Evolutionary conservation across 2,888 invertebrate species (phyloP).

Genomic region (Eupithecia inturbata): DNA sequence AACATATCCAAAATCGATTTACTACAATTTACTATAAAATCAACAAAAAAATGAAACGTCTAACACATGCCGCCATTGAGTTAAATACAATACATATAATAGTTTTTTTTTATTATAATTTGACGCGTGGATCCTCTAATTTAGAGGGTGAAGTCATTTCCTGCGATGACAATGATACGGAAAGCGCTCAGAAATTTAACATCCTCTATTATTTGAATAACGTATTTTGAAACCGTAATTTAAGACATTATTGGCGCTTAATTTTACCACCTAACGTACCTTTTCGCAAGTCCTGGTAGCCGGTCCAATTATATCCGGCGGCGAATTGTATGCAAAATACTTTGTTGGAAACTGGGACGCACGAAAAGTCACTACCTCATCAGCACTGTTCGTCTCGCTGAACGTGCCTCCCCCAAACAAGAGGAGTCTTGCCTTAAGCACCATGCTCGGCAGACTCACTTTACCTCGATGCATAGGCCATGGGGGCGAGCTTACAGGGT

Average conservation of each 20-base stretch:
- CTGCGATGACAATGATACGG: conserved; percentile 78
- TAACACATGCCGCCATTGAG: conserved; percentile 53
- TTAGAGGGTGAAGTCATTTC: conserved; percentile 75
- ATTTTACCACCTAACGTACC: neutral
- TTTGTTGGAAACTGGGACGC: no score
- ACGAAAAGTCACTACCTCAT: no score
- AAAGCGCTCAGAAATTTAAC: conserved; percentile 49
- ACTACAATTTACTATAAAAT: conserved; percentile 19
- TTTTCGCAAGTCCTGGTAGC: no score
- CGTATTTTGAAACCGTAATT: conserved; percentile 26
- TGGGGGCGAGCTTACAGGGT: no score
- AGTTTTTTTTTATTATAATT: conserved; percentile 58
- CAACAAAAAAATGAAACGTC: conserved; percentile 36
- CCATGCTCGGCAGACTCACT: no score
- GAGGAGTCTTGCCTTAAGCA: no score
- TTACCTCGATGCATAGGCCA: no score
- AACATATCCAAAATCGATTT: conserved; percentile 25
- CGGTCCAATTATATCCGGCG: no score
- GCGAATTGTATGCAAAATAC: no score
- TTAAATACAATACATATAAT: conserved; percentile 46
- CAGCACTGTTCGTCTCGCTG: no score
- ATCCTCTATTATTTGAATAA: conserved; percentile 52
- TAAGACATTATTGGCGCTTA: neutral
- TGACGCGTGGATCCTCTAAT: conserved; percentile 67
- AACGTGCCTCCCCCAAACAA: no score